Conservation (phyloP, 37 sponge, comb jelly and placozoan genomes). For the Haliclona indistincta region DNA sequence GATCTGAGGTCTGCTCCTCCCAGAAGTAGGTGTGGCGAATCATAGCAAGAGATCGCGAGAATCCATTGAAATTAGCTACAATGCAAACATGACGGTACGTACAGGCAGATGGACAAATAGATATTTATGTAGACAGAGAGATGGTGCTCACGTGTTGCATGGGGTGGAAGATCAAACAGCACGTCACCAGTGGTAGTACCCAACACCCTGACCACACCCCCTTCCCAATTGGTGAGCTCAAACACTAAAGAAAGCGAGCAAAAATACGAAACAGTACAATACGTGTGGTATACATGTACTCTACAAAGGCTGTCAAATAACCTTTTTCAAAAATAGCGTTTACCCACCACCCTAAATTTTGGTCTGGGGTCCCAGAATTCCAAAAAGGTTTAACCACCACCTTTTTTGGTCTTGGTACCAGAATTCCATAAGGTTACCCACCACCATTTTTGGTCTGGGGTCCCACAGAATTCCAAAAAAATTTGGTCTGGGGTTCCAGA, state of each 20-base stretch:
- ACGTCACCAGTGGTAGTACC: slow-evolving; percentile 51
- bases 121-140: not conserved
- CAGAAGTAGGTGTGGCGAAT: slow-evolving; percentile 86
- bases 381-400: too few species aligned
- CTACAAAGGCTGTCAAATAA: too few species aligned
- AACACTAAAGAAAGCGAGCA: slow-evolving; percentile 13
- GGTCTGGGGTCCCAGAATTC: too few species aligned
- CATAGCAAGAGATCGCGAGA: slow-evolving; percentile 61
- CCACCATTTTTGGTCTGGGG: too few species aligned
- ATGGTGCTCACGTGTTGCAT: not conserved
- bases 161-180: slow-evolving; percentile 14
- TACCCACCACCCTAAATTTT: too few species aligned
- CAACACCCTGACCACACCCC: slow-evolving; percentile 19
- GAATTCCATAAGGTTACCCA: too few species aligned
- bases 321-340: too few species aligned
- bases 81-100: not conserved
- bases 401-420: too few species aligned
- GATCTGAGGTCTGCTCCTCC: slow-evolving; percentile 67
- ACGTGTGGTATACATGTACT: too few species aligned
- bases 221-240: slow-evolving; percentile 20
- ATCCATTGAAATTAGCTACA: slow-evolving; percentile 55
- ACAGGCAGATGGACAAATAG: not conserved
- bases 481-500: too few species aligned
- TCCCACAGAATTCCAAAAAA: too few species aligned
- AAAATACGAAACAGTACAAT: not conserved